phyloP scores from a whole-genome alignment of 2,888 invertebrate species.

The Tetropium fuscum region DNA sequence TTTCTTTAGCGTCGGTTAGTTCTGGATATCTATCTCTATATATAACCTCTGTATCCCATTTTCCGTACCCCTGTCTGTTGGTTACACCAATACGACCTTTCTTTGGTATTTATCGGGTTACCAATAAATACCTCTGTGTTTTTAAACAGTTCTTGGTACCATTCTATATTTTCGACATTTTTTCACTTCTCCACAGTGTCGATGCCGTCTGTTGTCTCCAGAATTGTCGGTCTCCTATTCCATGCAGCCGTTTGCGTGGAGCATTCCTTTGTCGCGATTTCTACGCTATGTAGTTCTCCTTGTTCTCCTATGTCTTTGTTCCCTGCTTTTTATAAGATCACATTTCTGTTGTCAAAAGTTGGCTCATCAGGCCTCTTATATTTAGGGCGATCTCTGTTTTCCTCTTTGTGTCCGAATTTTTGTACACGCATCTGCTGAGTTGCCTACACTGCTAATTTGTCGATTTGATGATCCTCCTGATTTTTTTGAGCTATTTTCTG shows the following conservation, averaged over 20 bases:
- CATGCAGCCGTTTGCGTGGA: not conserved
- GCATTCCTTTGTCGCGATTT: too few species aligned
- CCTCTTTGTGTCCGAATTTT: too few species aligned
- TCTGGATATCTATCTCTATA: constrained; percentile 30
- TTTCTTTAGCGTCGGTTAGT: not conserved
- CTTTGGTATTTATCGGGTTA: constrained; percentile 6
- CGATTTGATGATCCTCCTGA: too few species aligned
- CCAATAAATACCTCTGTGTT: constrained; percentile 7
- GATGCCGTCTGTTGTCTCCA: not conserved
- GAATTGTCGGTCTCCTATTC: not conserved
- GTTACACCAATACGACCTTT: constrained; percentile 31
- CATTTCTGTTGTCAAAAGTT: too few species aligned
- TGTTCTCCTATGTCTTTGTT: too few species aligned
- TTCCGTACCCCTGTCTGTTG: constrained; percentile 21
- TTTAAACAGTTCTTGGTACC: not conserved
- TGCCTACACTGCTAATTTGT: too few species aligned
- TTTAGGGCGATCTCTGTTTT: too few species aligned
- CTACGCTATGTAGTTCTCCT: too few species aligned
- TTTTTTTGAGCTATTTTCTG: too few species aligned
- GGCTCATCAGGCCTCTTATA: too few species aligned
- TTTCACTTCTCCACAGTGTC: not conserved
- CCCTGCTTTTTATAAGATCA: too few species aligned
- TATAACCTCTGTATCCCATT: constrained; percentile 25
- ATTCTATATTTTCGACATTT: not conserved
- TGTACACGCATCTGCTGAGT: too few species aligned